Evolutionary conservation across 2,888 invertebrate genomes (phyloP), one percentile per base, ranked within the genome.

Genomic region (Poecilobothrus nobilitatus): DNA sequence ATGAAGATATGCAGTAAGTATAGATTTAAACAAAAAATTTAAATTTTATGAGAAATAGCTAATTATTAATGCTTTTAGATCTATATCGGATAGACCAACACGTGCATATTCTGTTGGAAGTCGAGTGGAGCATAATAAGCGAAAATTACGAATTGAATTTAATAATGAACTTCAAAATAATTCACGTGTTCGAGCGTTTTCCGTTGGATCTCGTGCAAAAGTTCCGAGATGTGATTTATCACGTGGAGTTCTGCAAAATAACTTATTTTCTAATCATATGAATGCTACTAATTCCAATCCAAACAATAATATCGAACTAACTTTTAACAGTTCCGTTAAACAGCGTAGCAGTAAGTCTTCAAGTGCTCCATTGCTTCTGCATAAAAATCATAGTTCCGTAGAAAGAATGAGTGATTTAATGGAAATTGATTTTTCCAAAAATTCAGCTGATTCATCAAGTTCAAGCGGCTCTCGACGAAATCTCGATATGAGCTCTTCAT

Each of bases 71-170:
- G 20, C 27, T n/a, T 73, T 80, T 64, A 83, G 76, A 68, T 77
- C 75, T 68, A 78, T 73, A 68, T 71, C 68, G 12, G 82, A 81
- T 73, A 84, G 85, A 74, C 91, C 91, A n/a, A 85, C 88, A 67
- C 85, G 93, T 73, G 89, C 94, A 1, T 94, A 93, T 82, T 94
- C 94, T 34, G 90, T 94, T 72, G 94, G 94, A 27, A 93, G 92
- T 68, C 86, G 90, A 73, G 90, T 91, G 3, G 89, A 90, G 73
- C 84, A 86, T 70, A 83, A 83, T 10, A 87, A 85, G 78, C 83
- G 85, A 76, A 83, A 83, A 73, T 82, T 84, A 68, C 80, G 82
- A n/a, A 77, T 83, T 70, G 82, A 78, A 71, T 77, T 81, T 67
- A 81, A 83, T 71, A 82, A 83, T 9, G 77, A 78, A 20, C 85